These are phyloP conservation scores for Aspidiotus rigidus DNA, from an alignment of 2,888 invertebrate species.

Conservation along the genomic window DNA sequence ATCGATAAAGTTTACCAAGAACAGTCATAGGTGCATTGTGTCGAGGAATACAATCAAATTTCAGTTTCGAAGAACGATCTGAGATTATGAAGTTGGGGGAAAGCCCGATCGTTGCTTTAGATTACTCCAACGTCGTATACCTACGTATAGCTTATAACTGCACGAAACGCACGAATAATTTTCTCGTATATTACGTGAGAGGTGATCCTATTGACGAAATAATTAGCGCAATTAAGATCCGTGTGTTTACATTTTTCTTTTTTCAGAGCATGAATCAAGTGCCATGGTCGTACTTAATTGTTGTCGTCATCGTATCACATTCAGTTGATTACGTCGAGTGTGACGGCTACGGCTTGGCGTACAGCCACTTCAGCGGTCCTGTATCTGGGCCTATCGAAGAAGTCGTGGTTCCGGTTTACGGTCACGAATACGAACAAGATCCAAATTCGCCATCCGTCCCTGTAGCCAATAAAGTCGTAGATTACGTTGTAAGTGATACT, in stretches of 20 bases:
- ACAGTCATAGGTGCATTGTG: too few species aligned
- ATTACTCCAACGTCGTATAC: too few species aligned
- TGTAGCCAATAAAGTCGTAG: slow-evolving; percentile 18
- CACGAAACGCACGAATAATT: too few species aligned
- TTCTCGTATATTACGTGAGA: too few species aligned
- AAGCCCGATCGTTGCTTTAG: too few species aligned
- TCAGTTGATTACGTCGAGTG: slow-evolving; percentile 19
- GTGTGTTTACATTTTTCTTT: neutral
- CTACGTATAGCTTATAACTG: too few species aligned
- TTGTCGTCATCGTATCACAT: slow-evolving; percentile 13
- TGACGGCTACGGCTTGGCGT: slow-evolving; percentile 40
- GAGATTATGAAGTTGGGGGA: too few species aligned
- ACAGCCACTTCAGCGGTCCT: slow-evolving; percentile 63
- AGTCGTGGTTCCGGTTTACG: slow-evolving; percentile 41
- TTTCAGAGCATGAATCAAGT: slow-evolving; percentile 27
- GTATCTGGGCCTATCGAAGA: slow-evolving; percentile 57
- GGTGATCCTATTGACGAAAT: too few species aligned
- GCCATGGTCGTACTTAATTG: slow-evolving; percentile 29
- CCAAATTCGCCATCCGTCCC: slow-evolving; percentile 3
- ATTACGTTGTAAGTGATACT: slow-evolving; percentile 26
- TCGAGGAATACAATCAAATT: too few species aligned
- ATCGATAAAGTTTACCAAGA: too few species aligned
- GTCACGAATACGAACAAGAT: slow-evolving; percentile 14
- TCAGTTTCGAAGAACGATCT: too few species aligned
- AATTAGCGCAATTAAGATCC: too few species aligned